These are phyloP conservation scores for Drosophila pseudotakahashii DNA, from an alignment of 2,888 invertebrate species.

Conservation along the genomic window DNA sequence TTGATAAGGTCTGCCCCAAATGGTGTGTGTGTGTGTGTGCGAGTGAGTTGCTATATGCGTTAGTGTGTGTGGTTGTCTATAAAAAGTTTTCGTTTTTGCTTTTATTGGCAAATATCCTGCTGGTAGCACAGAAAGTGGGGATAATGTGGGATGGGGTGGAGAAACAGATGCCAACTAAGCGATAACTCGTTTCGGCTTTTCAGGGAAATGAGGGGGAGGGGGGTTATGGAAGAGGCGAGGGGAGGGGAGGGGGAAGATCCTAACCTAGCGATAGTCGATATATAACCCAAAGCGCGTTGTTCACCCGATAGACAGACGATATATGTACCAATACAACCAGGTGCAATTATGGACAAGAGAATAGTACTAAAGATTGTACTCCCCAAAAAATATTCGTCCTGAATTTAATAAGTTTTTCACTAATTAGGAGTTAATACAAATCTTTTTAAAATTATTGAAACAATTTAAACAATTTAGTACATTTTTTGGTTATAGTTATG, in stretches of 20 bases:
- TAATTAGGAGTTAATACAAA: no score
- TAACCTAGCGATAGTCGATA: constrained; percentile 41
- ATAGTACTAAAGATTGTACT: background rate
- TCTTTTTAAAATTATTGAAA: no score
- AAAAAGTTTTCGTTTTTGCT: constrained; percentile 73
- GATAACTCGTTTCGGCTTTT: constrained; percentile 60
- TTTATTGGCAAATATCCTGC: constrained; percentile 79
- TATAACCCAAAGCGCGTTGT: constrained; percentile 27
- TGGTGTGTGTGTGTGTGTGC: constrained; percentile 38
- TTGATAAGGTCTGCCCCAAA: constrained; percentile 77
- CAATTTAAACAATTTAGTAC: no score
- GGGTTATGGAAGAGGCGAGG: background rate
- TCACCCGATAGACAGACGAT: constrained; percentile 34
- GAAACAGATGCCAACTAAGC: constrained; percentile 46
- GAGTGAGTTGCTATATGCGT: constrained; percentile 6
- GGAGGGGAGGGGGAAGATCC: constrained; percentile 25
- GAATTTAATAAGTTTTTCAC: no score
- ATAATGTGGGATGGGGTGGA: constrained; percentile 4
- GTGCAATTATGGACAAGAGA: background rate
- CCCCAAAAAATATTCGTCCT: no score
- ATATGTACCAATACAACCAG: constrained; percentile 26
- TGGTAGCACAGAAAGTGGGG: constrained; percentile 53
- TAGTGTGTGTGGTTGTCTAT: constrained; percentile 65
- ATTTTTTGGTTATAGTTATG: no score
- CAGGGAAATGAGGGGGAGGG: constrained; percentile 19